Evolutionary conservation across 1,140 invertebrate species (phyloP).

Genomic region (Phenacoccus solenopsis): DNA sequence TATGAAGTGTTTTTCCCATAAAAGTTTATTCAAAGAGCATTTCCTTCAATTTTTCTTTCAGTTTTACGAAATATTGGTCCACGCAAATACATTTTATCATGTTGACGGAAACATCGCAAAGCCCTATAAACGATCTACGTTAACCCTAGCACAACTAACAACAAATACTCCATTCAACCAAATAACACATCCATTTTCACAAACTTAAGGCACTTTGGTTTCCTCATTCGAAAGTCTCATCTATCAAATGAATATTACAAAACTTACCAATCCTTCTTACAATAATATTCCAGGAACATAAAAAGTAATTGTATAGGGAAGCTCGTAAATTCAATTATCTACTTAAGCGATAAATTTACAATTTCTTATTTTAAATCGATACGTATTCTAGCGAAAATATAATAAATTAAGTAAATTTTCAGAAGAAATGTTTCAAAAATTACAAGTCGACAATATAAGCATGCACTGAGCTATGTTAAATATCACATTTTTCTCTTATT

Average conservation of each 20-base stretch:
- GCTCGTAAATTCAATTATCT: neutral
- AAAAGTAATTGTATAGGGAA: neutral
- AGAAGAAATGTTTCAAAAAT: neutral
- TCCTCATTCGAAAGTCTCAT: neutral
- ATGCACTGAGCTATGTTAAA: neutral
- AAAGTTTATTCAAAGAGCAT: too few relatives aligned
- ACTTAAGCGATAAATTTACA: neutral
- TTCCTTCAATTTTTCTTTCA: too few relatives aligned
- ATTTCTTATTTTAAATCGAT: neutral
- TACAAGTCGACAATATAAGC: neutral
- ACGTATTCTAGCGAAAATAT: neutral
- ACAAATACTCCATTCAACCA: too few relatives aligned
- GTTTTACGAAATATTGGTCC: too few relatives aligned
- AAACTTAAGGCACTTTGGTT: constrained; percentile 8
- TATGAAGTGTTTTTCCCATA: too few relatives aligned
- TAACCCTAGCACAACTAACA: too few relatives aligned
- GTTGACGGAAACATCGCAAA: too few relatives aligned
- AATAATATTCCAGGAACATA: neutral
- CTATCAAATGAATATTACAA: neutral
- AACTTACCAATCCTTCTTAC: neutral
- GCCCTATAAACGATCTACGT: too few relatives aligned
- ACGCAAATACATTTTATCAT: too few relatives aligned
- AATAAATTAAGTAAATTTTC: constrained; percentile 2
- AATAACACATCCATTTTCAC: neutral
- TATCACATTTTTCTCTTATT: neutral